phyloP scores from a whole-genome alignment of 2,888 invertebrate genomes.

The Rotaria macrura region DNA sequence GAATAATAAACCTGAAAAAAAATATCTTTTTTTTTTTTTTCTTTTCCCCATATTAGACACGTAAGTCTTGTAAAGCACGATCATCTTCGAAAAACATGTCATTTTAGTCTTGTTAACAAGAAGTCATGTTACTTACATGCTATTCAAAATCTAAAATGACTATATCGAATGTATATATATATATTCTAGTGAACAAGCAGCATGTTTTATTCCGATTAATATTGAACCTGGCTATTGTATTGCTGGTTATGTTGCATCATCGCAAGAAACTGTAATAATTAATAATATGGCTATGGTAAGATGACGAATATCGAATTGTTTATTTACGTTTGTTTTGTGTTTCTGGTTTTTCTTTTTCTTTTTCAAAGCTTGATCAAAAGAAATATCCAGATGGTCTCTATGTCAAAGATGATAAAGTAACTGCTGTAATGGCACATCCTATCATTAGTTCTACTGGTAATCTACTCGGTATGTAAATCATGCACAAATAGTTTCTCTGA shows the following conservation, averaged over 20 bases:
- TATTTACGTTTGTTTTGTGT: background rate
- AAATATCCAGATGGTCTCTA: conserved; percentile 37
- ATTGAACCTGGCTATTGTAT: conserved; percentile 42
- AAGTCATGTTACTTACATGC: no score
- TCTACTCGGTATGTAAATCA: background rate
- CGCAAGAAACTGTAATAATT: conserved; percentile 42
- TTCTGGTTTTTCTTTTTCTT: background rate
- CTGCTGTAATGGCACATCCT: background rate
- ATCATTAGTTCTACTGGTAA: background rate
- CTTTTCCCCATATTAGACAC: no score
- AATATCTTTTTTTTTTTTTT: no score
- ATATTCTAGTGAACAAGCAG: conserved; percentile 22
- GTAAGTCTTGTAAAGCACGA: no score
- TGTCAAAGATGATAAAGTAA: conserved; percentile 40
- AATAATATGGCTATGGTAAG: conserved; percentile 40
- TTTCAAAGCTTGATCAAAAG: background rate
- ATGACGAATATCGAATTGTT: background rate
- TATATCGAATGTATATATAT: no score
- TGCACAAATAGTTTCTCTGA: no score
- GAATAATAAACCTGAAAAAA: no score
- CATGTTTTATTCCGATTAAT: conserved; percentile 35
- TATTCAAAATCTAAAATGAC: no score
- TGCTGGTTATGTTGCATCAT: conserved; percentile 48
- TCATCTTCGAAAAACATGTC: no score
- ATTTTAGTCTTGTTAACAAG: no score